Evolutionary conservation across 1,140 invertebrate genomes (phyloP), one percentile per base, ranked within the genome.

Genomic region (Ceratina japonica): DNA sequence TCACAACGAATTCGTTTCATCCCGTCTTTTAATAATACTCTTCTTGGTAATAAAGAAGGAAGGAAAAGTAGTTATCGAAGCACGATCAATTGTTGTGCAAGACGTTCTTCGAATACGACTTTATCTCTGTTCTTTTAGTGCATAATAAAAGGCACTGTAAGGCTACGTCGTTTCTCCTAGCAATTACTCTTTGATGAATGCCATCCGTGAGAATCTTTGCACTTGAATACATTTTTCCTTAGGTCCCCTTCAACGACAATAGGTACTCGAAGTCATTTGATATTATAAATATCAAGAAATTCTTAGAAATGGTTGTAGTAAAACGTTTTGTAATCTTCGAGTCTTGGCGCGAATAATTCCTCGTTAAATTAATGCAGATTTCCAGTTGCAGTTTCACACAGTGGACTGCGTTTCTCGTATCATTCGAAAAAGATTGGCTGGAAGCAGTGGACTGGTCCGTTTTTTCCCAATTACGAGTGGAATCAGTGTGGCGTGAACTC

Each of bases 381-480:
- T 44, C 37, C 37, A 44, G 10, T 44, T 44, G 3, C 37, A 44
- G 10, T 44, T 44, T 7, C 37, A 44, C 10, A 7, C 37, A 8
- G 37, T 44, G 37, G 37, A 4, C 16, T 59, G 31, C 22, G 70
- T 70, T 70, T 49, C 49, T 61, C 37, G 18, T 61, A 58, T 31
- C 15, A n/a, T 69, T 51, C 20, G 24, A 18, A 61, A 65, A 51
- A 69, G 37, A 59, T 64, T 3, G 61, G 12, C 15, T 58, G n/a
- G 58, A 20, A 22, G 20, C 22, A 59, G 37, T 10, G 37, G 37
- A 44, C 37, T 44, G 37, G 3, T 44, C 37, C 31, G 13, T 49
- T 75, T 75, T 66, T 66, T 44, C 3, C 54, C 24, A 68, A 76
- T 69, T 68, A 59, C 37, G 15, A 20, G 3, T n/a, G 27, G 52